Conservation (phyloP, 2,113 vertebrate species). For the Mesoclemmys tuberculata region DNA sequence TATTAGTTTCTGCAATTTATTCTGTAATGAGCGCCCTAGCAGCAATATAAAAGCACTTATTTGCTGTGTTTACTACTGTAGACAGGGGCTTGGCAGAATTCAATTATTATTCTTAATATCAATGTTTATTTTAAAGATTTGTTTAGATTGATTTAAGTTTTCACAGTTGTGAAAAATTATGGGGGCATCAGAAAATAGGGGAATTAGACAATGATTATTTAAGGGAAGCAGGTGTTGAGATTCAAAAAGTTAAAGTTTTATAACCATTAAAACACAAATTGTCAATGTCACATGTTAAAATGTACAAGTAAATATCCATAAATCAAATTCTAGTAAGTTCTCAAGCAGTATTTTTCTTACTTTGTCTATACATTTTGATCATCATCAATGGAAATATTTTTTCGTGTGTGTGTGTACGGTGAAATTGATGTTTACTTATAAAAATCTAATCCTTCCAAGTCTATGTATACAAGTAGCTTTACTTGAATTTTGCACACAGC, state of each 20-base stretch:
- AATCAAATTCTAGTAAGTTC: background rate
- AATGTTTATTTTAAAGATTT: background rate
- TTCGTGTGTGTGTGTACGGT: background rate
- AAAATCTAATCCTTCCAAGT: background rate
- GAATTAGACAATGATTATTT: background rate
- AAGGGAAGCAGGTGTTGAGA: background rate
- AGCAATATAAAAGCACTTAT: background rate
- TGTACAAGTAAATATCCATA: background rate
- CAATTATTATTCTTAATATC: background rate
- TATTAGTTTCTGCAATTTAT: background rate
- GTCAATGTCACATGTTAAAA: background rate
- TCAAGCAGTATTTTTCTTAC: background rate
- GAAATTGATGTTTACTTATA: background rate
- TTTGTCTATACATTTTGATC: background rate
- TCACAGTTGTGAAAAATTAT: background rate
- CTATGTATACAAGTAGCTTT: background rate
- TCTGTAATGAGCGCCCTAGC: constrained; percentile 4
- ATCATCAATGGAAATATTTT: background rate
- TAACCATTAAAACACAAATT: background rate
- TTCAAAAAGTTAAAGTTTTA: background rate
- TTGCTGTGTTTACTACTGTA: background rate
- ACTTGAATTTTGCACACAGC: background rate
- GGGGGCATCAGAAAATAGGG: background rate
- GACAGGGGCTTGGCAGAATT: background rate
- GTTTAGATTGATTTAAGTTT: background rate